Evolutionary conservation across 2,888 invertebrate species (phyloP).

Genomic region (Mellilla xanthometata): DNA sequence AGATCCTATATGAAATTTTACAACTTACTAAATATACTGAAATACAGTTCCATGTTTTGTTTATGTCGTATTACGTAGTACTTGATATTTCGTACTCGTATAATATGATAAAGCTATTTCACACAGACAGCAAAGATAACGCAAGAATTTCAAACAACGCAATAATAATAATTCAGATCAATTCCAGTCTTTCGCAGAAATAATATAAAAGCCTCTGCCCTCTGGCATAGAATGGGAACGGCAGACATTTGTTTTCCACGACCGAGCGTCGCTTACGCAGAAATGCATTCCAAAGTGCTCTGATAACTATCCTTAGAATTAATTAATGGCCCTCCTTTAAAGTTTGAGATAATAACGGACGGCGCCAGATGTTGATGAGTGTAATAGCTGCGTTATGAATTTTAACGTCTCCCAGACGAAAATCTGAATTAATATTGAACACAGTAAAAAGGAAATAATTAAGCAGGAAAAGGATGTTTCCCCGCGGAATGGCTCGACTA

Average conservation of each 20-base stretch:
- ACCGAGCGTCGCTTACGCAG: slow-evolving; percentile 10
- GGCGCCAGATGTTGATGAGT: slow-evolving; percentile 74
- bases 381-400: slow-evolving; percentile 74
- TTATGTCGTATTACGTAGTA: too few species aligned
- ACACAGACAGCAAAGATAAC: too few species aligned
- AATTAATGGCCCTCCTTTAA: slow-evolving; percentile 61
- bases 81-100: too few species aligned
- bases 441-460: slow-evolving; percentile 68
- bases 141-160: neutral
- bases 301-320: slow-evolving; percentile 52
- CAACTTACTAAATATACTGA: too few species aligned
- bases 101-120: too few species aligned
- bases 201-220: slow-evolving; percentile 1
- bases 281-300: slow-evolving; percentile 28
- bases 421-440: slow-evolving; percentile 73
- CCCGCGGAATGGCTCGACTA: slow-evolving; percentile 57
- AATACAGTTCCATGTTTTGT: too few species aligned
- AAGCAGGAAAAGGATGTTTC: slow-evolving; percentile 64
- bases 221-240: slow-evolving; percentile 6
- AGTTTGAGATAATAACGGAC: slow-evolving; percentile 64
- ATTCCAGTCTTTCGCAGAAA: neutral
- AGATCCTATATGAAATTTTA: too few species aligned
- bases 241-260: slow-evolving; percentile 18
- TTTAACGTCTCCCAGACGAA: slow-evolving; percentile 68
- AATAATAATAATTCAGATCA: neutral